Evolutionary conservation across 2,113 vertebrate genomes (phyloP), one percentile per base, ranked within the genome.

Genomic region (Nerophis lumbriciformis): DNA sequence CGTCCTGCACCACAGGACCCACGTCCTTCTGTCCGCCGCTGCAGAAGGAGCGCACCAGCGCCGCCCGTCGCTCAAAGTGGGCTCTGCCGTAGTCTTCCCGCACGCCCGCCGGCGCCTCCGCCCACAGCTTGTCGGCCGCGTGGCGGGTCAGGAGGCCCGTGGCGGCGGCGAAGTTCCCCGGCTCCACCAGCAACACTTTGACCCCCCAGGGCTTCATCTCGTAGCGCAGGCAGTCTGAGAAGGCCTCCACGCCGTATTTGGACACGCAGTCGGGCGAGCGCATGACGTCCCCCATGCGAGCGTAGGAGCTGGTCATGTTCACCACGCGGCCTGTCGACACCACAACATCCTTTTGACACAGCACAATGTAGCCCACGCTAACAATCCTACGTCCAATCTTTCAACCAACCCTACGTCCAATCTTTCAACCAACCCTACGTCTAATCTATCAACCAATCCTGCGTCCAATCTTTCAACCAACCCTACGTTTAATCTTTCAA

Each of bases 141-240:
- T 90, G 90, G 0, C 84, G 87, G 0, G 89, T 93, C 59, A 94
- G 72, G 82, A 93, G 93, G 48, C 91, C 89, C 0, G 92, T 93
- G 14, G 94, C 93, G 4, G 88, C 88, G 14, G 92, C 84, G 0
- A 92, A 94, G 90, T 94, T 95, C 0, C 94, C 90, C 0, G 93
- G 92, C 68, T 95, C 93, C 0, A 95, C 14, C 4, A 91, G 13
- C 39, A 91, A 87, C 61, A 96, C 92, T 1, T 88, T 90, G 0
- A 94, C 92, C 0, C 91, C 93, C 94, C 93, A 94, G 54, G 71
- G 53, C 78, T 92, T 93, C 93, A 95, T 94, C 81, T 95, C 94
- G 44, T 94, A 91, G 67, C 93, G 76, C 6, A 95, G 90, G 84
- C 94, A 95, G 77, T 93, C 92, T 0, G 93, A 94, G 61, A 95